These are phyloP conservation scores for Bimastos eiseni DNA, from an alignment of 2,888 invertebrate species.

Conservation along the genomic window DNA sequence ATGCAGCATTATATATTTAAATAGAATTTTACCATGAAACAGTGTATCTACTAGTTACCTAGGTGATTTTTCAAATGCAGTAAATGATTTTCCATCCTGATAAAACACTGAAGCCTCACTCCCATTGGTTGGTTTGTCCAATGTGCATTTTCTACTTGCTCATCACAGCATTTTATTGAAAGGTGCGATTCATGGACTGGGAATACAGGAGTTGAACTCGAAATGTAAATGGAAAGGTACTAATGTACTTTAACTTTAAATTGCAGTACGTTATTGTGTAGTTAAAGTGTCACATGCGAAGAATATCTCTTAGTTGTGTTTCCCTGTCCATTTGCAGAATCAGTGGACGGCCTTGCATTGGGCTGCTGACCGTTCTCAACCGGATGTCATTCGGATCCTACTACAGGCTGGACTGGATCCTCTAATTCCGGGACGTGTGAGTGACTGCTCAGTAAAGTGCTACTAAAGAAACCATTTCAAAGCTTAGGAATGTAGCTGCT, in stretches of 20 bases:
- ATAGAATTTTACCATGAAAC: too few relatives aligned
- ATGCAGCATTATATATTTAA: too few relatives aligned
- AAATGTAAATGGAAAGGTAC: too few relatives aligned
- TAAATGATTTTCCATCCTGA: too few relatives aligned
- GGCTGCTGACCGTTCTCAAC: conserved; percentile 59
- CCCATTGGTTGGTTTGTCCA: too few relatives aligned
- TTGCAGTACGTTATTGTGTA: not conserved
- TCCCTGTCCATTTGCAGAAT: conserved; percentile 49
- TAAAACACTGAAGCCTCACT: too few relatives aligned
- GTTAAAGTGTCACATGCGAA: not conserved
- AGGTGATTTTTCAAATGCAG: too few relatives aligned
- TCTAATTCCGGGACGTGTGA: conserved; percentile 53
- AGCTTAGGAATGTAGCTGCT: not conserved
- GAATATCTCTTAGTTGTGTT: not conserved
- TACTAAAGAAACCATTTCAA: not conserved
- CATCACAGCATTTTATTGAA: too few relatives aligned
- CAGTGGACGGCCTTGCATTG: conserved; percentile 62
- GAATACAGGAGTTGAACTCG: too few relatives aligned
- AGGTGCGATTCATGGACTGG: too few relatives aligned
- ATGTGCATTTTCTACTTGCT: too few relatives aligned
- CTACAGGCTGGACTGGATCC: conserved; percentile 59
- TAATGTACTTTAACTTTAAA: not conserved
- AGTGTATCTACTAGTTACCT: too few relatives aligned
- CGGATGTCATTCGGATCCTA: conserved; percentile 56
- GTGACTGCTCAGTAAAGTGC: not conserved